Percentiles rank a stretch among this genome's conserved stretches.
phyloP scores from a whole-genome alignment of 2,113 vertebrate species.

The Dicerorhinus sumatrensis region DNA sequence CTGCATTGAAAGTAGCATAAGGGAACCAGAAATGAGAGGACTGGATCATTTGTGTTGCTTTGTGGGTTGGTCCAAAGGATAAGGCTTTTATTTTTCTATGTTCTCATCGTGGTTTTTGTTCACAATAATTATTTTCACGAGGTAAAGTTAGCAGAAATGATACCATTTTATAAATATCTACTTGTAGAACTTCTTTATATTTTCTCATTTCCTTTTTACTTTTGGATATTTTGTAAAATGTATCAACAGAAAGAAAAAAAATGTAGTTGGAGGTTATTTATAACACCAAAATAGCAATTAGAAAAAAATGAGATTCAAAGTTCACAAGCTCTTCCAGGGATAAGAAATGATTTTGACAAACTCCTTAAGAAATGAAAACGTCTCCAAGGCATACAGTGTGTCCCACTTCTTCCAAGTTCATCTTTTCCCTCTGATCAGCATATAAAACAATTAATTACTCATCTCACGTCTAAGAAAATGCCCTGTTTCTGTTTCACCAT shows the following conservation, averaged over 20 bases:
- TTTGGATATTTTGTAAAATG: not conserved
- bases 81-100: not conserved
- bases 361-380: not conserved
- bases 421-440: not conserved
- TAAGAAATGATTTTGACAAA: not conserved
- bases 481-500: not conserved
- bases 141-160: not conserved
- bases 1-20: not conserved
- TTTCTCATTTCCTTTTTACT: not conserved
- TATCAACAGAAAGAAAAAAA: not conserved
- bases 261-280: not conserved
- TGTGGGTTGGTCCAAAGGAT: not conserved
- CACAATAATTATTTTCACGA: not conserved
- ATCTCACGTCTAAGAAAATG: not conserved
- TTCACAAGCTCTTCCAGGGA: not conserved
- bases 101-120: not conserved
- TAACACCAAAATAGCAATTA: not conserved
- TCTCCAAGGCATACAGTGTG: not conserved
- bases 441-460: not conserved
- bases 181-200: not conserved
- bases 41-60: fast-evolving
- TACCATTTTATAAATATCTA: not conserved
- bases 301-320: not conserved
- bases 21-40: fast-evolving
- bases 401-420: not conserved